Conservation (phyloP, 2,888 invertebrate species). For the Mechanitis messenoides region DNA sequence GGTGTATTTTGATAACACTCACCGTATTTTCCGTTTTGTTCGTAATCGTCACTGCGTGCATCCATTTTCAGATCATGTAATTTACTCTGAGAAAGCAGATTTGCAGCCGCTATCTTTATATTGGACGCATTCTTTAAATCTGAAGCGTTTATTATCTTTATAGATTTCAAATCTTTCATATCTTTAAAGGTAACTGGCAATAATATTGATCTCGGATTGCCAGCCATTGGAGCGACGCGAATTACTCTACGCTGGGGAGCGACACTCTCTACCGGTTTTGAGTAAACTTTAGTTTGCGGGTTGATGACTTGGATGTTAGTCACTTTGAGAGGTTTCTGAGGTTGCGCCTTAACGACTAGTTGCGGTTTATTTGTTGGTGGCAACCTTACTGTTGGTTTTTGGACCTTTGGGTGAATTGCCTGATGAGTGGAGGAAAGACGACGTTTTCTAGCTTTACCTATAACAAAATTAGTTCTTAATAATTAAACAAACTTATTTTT, state of each 20-base stretch:
- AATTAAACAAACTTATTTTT: no score
- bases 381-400: constrained; percentile 57
- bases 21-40: constrained; percentile 59
- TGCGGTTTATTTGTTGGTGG: constrained; percentile 58
- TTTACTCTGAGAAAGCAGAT: constrained; percentile 68
- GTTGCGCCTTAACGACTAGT: constrained; percentile 65
- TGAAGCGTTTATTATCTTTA: constrained; percentile 83
- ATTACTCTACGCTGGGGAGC: constrained; percentile 65
- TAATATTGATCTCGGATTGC: constrained; percentile 80
- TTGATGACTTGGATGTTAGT: constrained; percentile 66
- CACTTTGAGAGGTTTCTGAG: constrained; percentile 63
- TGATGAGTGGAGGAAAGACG: constrained; percentile 64
- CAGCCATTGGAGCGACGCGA: constrained; percentile 66
- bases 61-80: constrained; percentile 60
- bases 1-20: constrained; percentile 34
- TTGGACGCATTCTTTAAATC: constrained; percentile 74
- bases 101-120: constrained; percentile 72
- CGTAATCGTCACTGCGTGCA: constrained; percentile 56
- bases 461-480: constrained; percentile 3
- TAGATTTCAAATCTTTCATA: constrained; percentile 82
- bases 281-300: constrained; percentile 63
- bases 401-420: constrained; percentile 63
- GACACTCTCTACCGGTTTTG: constrained; percentile 64
- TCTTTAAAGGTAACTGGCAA: constrained; percentile 82
- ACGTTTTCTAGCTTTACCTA: constrained; percentile 66